Evolutionary conservation across 2,113 vertebrate genomes (phyloP), one percentile per base, ranked within the genome.

Genomic region (Muntiacus reevesi): DNA sequence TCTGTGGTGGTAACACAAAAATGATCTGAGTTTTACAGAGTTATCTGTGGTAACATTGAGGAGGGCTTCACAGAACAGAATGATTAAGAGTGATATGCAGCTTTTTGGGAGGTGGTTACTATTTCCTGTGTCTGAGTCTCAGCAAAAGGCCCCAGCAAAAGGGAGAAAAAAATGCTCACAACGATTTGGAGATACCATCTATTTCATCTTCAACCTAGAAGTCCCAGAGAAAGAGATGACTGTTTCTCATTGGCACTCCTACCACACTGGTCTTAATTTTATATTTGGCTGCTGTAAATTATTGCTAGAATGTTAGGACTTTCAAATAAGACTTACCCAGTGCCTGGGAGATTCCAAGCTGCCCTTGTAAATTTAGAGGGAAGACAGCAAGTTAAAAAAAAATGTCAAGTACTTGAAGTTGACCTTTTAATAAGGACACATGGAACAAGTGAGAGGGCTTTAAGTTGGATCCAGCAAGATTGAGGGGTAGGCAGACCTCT

Each of bases 281-380:
- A 54, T 92, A n/a, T 62, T 96, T 92, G 47, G 62, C 5, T 74
- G 36, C 79, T 47, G 19, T 81, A 89, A 86, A 54, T 94, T 94
- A 57, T 94, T 93, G 86, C 52, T 91, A 89, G 82, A 62, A 43
- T 64, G 55, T 88, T 88, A 74, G 5, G 28, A 91, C 28, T 86
- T 97, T 93, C 87, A 94, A 45, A 52, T 97, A 62, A 90, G 50
- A 82, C 57, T 89, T 81, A 81, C 1, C 95, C 87, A 97, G 40
- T 86, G n/a, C 87, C 91, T 93, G 45, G 88, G 86, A 97, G 81
- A 96, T 97, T 97, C 81, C 67, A 91, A 78, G 71, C n/a, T 86
- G 27, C 36, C 2, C 96, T 94, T 78, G n/a, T 96, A 91, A 96
- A 96, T 84, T 79, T 97, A 96, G 64, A 91, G 25, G 59, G 50